These are phyloP conservation scores for Eptesicus fuscus DNA, from an alignment of 2,113 vertebrate genomes.

Conservation along the genomic window DNA sequence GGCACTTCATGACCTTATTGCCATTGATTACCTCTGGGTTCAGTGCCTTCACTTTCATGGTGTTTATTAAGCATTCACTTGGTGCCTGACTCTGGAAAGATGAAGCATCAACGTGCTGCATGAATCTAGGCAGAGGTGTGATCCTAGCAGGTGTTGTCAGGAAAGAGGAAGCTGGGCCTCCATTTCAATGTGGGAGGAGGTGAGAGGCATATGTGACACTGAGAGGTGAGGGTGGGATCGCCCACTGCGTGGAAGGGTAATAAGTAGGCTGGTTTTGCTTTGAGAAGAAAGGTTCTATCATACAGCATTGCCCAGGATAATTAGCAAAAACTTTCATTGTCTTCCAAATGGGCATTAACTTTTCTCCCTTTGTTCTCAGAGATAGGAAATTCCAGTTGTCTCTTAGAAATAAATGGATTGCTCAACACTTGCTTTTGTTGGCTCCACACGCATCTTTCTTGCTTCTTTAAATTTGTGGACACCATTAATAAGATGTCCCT, in stretches of 20 bases:
- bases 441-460: background rate
- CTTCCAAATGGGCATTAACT: background rate
- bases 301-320: background rate
- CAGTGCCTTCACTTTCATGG: background rate
- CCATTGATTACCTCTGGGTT: background rate
- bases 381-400: background rate
- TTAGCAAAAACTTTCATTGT: background rate
- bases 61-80: background rate
- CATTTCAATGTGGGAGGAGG: background rate
- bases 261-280: background rate
- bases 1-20: background rate
- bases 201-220: background rate
- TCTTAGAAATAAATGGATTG: background rate
- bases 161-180: background rate
- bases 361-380: background rate
- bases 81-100: background rate
- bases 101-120: background rate
- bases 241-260: fast-evolving
- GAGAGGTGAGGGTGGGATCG: background rate
- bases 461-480: background rate
- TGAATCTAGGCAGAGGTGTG: background rate
- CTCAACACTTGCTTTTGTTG: background rate
- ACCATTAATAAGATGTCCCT: background rate
- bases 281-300: background rate
- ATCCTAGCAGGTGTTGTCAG: background rate